A percentile compares a stretch with the other conserved stretches of the same genome.
These are phyloP conservation scores for Palythoa caribaeorum DNA, from an alignment of 92 coral and sea anemone genomes.

Conservation along the genomic window DNA sequence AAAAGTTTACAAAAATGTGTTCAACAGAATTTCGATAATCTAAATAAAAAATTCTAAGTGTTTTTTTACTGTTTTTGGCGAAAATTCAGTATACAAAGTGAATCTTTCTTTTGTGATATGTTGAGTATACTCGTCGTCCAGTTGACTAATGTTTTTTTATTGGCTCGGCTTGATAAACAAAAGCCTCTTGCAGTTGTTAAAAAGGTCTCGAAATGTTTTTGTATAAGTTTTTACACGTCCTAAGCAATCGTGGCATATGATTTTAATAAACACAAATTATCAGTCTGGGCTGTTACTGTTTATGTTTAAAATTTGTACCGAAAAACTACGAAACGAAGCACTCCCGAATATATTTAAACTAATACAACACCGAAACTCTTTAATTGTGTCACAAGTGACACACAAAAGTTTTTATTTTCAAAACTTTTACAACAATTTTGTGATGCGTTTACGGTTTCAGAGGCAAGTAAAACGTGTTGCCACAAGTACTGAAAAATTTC, in stretches of 20 bases:
- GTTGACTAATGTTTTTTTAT: slow-evolving; percentile 38
- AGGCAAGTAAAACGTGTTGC: background rate
- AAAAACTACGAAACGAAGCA: background rate
- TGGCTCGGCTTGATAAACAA: slow-evolving; percentile 35
- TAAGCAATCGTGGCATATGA: slow-evolving; percentile 13
- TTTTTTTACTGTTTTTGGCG: background rate
- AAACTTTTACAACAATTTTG: background rate
- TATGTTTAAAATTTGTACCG: background rate
- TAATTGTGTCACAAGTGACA: background rate
- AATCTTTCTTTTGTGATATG: background rate
- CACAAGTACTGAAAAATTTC: slow-evolving; percentile 32
- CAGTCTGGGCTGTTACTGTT: background rate
- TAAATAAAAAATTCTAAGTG: background rate
- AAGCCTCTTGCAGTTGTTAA: background rate
- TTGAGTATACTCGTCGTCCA: background rate
- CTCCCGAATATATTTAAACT: background rate
- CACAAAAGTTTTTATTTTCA: slow-evolving; percentile 4
- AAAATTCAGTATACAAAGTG: background rate
- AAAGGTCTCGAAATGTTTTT: slow-evolving; percentile 2
- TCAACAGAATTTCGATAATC: background rate
- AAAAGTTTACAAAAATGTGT: background rate
- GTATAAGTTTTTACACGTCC: background rate
- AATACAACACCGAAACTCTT: background rate
- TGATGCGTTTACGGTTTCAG: background rate
- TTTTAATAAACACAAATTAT: background rate